Percentiles rank a stretch among this genome's conserved stretches.
These are phyloP conservation scores for Gallinago media DNA, from an alignment of 2,113 vertebrate genomes.

Conservation along the genomic window DNA sequence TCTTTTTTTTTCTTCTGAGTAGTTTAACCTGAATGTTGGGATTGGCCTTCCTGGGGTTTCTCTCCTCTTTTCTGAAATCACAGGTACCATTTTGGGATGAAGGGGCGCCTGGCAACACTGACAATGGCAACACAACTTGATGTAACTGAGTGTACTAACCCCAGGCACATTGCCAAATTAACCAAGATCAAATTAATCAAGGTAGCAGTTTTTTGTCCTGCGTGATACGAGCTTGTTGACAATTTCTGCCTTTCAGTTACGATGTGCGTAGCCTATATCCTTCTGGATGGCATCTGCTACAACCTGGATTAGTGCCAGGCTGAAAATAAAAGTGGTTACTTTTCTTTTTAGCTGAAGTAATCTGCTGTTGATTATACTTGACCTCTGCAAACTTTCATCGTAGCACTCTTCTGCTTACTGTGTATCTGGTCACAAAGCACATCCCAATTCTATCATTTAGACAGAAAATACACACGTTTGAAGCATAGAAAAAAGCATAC, in stretches of 20 bases:
- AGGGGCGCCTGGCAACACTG: not conserved
- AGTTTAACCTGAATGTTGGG: not conserved
- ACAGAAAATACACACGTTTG: not conserved
- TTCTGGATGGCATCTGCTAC: constrained; percentile 35
- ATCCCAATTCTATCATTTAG: not conserved
- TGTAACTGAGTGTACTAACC: not conserved
- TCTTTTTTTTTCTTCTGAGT: not conserved
- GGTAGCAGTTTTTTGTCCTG: not conserved
- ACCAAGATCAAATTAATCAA: not conserved
- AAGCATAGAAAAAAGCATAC: not conserved
- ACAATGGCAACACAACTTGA: not conserved
- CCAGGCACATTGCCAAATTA: not conserved
- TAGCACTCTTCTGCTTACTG: not conserved
- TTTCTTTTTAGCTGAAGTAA: not conserved
- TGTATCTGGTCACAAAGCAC: not conserved
- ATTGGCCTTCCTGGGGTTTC: not conserved
- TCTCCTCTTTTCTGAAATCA: not conserved
- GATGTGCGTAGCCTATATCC: not conserved
- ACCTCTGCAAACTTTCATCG: not conserved
- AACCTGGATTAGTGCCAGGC: constrained; percentile 7
- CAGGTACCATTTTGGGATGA: not conserved
- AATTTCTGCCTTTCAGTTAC: not conserved
- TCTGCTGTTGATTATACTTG: constrained; percentile 5
- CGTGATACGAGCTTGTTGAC: not conserved
- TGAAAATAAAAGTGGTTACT: constrained; percentile 2